Evolutionary conservation across 2,888 invertebrate species (phyloP).

Genomic region (Trachelus troglodyta): DNA sequence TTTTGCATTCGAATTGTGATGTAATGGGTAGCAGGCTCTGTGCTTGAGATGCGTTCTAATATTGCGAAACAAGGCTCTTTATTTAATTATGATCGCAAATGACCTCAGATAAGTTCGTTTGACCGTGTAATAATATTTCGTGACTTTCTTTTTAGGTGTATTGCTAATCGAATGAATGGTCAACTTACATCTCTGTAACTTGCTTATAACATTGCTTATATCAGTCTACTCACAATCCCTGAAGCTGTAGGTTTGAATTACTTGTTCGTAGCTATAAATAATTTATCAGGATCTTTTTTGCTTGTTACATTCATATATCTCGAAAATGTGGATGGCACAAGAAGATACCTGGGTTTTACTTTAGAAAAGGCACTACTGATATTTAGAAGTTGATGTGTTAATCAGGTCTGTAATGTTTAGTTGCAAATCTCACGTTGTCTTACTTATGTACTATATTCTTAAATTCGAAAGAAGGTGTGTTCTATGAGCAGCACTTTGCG

Average conservation of each 20-base stretch:
- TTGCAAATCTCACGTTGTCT: background rate
- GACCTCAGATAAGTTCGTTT: background rate
- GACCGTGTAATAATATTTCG: constrained; percentile 17
- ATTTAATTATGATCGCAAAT: background rate
- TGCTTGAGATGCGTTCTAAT: background rate
- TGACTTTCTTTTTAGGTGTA: constrained; percentile 16
- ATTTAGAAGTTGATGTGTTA: background rate
- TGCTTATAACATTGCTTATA: constrained; percentile 4
- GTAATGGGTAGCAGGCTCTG: background rate
- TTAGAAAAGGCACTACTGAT: too few relatives aligned
- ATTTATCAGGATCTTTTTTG: background rate
- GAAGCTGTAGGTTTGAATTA: constrained; percentile 2
- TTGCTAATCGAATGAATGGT: constrained; percentile 11
- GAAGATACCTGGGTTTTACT: background rate
- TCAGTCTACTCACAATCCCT: constrained; percentile 10
- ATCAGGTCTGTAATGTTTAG: background rate
- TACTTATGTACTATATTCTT: constrained; percentile 18
- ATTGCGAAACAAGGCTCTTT: background rate
- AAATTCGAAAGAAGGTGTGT: constrained; percentile 26
- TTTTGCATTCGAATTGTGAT: background rate
- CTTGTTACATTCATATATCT: background rate
- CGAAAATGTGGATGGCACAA: background rate
- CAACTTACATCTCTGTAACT: constrained; percentile 16
- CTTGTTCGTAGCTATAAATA: constrained; percentile 9
- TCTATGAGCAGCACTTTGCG: constrained; percentile 28